Conservation (phyloP, 2,113 vertebrate genomes). For the Marmota flaviventris region DNA sequence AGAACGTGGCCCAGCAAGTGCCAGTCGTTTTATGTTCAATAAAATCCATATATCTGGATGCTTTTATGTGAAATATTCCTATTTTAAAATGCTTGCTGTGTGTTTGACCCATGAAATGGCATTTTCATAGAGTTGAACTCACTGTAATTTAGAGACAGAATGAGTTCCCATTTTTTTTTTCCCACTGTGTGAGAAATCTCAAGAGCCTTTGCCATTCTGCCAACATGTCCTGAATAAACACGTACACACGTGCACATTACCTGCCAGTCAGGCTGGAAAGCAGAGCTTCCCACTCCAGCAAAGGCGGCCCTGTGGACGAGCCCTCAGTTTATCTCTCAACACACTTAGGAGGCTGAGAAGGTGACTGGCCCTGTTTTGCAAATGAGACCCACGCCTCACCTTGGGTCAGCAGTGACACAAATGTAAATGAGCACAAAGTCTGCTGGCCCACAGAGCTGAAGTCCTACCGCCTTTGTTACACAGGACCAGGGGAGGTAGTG, state of each 20-base stretch:
- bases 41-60: not conserved
- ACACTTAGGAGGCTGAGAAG: not conserved
- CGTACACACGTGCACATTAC: accelerated
- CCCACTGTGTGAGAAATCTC: not conserved
- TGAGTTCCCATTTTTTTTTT: not conserved
- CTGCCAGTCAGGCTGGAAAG: accelerated
- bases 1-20: not conserved
- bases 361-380: not conserved
- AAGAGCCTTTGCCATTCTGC: not conserved
- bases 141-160: not conserved
- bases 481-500: not conserved
- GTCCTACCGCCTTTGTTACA: not conserved
- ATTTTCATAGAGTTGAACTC: not conserved
- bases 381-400: not conserved
- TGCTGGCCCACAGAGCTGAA: not conserved
- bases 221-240: not conserved
- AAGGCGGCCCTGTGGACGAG: not conserved
- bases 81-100: not conserved
- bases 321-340: too few relatives aligned
- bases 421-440: not conserved
- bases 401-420: too few relatives aligned
- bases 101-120: not conserved
- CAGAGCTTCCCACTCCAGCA: accelerated
- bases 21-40: not conserved
- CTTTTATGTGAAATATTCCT: not conserved